Base-by-base conservation (phyloP, 2,113 vertebrate species). In the Tonatia bakeri region DNA sequence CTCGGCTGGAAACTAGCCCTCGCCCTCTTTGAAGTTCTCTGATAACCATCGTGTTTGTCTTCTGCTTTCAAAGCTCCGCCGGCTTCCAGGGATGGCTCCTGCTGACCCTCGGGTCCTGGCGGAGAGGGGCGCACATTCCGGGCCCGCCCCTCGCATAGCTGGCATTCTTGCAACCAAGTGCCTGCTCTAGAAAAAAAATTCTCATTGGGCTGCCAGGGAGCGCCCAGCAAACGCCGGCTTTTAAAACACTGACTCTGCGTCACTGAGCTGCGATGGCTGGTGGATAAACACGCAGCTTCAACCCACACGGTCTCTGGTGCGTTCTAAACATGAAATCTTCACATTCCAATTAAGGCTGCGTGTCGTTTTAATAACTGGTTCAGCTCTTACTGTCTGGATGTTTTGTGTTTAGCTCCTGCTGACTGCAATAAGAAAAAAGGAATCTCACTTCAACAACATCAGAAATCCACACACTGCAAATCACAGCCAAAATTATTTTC, bases 21-120 rank as follows among this genome's bases (percentile, higher is more conserved):
- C n/a, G n/a, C n/a, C 40, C 50, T 67, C 95, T 92, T 85, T 94
- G n/a, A 72, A 91, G 86, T 64, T 38, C 45, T 16, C 93, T 94
- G 72, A n/a, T 87, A 96, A 95, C 97, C 94, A 94, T 92, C 92
- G 3, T 17, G 54, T 82, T 97, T 97, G 96, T 98, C 98, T 96
- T 87, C 90, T 36, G 84, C 79, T 90, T 96, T 96, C 95, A 88
- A 83, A 96, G 92, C 38, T 1, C 1, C 5, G 38, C 54, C 5
- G 36, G 26, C 85, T 80, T 94, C 16, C 3, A 94, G 19, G 40
- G 13, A 59, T 82, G 87, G 90, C 97, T 92, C 88, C 28, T n/a
- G 26, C 0, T 89, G 94, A 97, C 97, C 98, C 77, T 24, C 86
- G 52, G 96, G 96, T n/a, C 45, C 3, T 14, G 54, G 82, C 64